These are phyloP conservation scores for Telenomus remus DNA, from an alignment of 1,140 invertebrate species.

Conservation along the genomic window DNA sequence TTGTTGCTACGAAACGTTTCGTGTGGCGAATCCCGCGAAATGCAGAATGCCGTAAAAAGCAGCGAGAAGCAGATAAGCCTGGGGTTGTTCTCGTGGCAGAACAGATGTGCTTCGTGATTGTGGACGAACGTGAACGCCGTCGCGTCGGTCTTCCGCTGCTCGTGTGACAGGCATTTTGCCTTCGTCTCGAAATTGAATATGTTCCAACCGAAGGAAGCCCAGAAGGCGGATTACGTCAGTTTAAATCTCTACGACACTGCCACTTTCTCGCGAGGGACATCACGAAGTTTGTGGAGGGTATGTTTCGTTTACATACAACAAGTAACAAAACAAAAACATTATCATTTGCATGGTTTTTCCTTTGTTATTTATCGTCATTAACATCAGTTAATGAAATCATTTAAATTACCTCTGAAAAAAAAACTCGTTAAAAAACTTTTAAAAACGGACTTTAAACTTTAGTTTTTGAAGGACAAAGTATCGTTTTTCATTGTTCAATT, in stretches of 20 bases:
- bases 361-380: too few relatives aligned
- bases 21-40: slow-evolving; percentile 30
- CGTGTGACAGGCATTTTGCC: slow-evolving; percentile 9
- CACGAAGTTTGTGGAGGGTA: slow-evolving; percentile 74
- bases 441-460: too few relatives aligned
- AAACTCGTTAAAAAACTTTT: too few relatives aligned
- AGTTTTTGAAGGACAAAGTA: too few relatives aligned
- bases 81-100: background rate
- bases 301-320: background rate
- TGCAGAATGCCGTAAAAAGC: slow-evolving; percentile 39
- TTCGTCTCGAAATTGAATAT: slow-evolving; percentile 56
- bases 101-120: slow-evolving; percentile 35
- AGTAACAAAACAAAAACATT: too few relatives aligned
- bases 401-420: too few relatives aligned
- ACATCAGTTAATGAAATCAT: too few relatives aligned
- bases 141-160: background rate
- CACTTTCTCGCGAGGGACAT: slow-evolving; percentile 62
- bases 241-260: slow-evolving; percentile 70
- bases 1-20: slow-evolving; percentile 29
- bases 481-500: too few relatives aligned
- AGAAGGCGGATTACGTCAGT: slow-evolving; percentile 70
- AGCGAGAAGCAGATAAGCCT: slow-evolving; percentile 9
- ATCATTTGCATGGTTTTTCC: too few relatives aligned
- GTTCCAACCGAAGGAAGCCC: slow-evolving; percentile 64
- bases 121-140: slow-evolving; percentile 5